Percentiles rank a stretch among this genome's conserved stretches.
Evolutionary conservation across 2,113 vertebrate species (phyloP).

Genomic region (Thamnophis sirtalis): DNA sequence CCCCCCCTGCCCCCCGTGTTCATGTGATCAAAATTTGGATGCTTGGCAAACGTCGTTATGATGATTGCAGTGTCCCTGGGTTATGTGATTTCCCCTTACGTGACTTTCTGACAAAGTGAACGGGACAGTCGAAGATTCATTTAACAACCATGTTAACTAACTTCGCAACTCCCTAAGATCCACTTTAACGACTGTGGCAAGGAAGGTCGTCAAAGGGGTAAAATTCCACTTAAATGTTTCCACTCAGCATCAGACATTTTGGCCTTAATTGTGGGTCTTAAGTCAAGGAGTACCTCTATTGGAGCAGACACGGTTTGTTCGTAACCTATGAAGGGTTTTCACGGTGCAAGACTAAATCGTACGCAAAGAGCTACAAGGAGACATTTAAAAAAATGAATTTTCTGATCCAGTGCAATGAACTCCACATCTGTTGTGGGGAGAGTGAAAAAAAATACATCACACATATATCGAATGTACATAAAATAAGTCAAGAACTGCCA

Average conservation of each 20-base stretch:
- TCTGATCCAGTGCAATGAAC: not conserved
- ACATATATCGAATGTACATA: not conserved
- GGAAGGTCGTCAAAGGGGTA: not conserved
- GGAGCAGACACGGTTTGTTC: accelerated
- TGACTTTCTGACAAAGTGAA: not conserved
- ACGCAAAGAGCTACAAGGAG: not conserved
- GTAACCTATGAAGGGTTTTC: not conserved
- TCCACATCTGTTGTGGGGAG: not conserved
- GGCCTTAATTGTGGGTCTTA: not conserved
- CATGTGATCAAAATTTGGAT: not conserved
- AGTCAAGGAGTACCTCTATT: not conserved
- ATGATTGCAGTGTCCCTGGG: no score
- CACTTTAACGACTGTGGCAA: not conserved
- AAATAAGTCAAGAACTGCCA: not conserved
- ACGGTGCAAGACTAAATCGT: not conserved
- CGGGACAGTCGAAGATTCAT: not conserved
- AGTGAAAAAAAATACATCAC: no score
- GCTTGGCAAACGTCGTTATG: not conserved
- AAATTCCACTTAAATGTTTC: not conserved
- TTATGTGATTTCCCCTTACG: not conserved
- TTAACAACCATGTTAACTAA: not conserved
- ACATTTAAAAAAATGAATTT: no score
- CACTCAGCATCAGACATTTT: not conserved
- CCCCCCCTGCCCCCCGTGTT: not conserved
- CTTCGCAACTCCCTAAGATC: not conserved